These are phyloP conservation scores for Caenorhabditis elegans DNA, from an alignment of 1,140 invertebrate genomes.

Conservation along the genomic window WBcel235 BX284602.5:9051501-9052000, in stretches of 20 bases:
- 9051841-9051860: constrained; percentile 1
- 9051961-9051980: not conserved
- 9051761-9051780: no score
- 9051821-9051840: not conserved
- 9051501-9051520: constrained; percentile 23
- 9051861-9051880: constrained; percentile 26
- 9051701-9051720: not conserved
- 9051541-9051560: not conserved
- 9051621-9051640: not conserved
- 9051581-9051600: not conserved
- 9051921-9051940: not conserved
- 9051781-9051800: no score
- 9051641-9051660: constrained; percentile 3
- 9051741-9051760: no score
- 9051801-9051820: not conserved
- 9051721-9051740: no score
- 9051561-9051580: not conserved
- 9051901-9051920: not conserved
- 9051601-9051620: not conserved
- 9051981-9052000: constrained; percentile 7
- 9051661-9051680: not conserved
- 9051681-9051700: not conserved
- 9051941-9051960: not conserved
- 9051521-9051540: not conserved
- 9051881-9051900: constrained; percentile 12